Evolutionary conservation across 1,140 invertebrate species (phyloP).

Genomic region (Pissodes strobi): DNA sequence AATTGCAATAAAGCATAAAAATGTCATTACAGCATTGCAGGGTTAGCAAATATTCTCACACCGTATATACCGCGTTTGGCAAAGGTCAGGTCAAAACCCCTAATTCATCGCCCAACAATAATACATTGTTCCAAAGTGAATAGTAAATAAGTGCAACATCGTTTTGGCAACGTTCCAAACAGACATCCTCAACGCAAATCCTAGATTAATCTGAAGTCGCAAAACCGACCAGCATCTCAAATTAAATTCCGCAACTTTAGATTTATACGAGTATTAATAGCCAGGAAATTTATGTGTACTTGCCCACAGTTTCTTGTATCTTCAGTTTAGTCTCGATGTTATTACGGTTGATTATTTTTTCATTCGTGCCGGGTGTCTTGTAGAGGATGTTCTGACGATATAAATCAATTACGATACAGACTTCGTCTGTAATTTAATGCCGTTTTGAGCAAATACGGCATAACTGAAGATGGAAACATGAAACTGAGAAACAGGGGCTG

Average conservation of each 20-base stretch:
- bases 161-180: conserved; percentile 11
- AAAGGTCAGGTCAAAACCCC: no score
- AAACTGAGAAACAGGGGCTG: no score
- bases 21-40: no score
- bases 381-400: no score
- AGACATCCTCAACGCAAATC: neutral
- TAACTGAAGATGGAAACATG: no score
- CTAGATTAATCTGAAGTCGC: conserved; percentile 26
- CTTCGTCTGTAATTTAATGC: no score
- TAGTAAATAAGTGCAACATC: conserved; percentile 23
- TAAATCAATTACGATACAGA: no score
- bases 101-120: neutral
- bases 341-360: neutral
- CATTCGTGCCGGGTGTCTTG: no score
- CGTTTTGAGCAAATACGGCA: no score
- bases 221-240: conserved; percentile 18
- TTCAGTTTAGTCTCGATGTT: neutral
- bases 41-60: no score
- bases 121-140: conserved; percentile 1
- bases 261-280: conserved; percentile 31
- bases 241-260: conserved; percentile 27
- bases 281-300: conserved; percentile 22
- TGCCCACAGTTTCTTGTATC: conserved; percentile 17
- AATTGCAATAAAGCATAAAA: no score
- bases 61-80: no score